Evolutionary conservation across 2,113 vertebrate species (phyloP), one percentile per base, ranked within the genome.

Genomic region (Strix aluco): DNA sequence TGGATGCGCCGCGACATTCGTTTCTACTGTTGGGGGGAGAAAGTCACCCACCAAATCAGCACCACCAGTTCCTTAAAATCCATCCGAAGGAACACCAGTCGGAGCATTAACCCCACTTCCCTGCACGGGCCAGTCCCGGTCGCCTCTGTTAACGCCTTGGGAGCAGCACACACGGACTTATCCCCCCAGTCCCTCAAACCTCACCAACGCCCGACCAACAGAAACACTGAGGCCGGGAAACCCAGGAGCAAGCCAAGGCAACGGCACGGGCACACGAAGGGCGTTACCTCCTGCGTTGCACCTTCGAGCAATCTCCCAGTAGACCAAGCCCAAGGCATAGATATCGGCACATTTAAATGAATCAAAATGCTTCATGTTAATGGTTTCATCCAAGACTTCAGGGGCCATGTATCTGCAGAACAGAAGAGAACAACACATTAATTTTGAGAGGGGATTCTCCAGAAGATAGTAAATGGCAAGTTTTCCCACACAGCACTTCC

Each of bases 331-430:
- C 70, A 99, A 96, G 42, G 99, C 99, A 2, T 99, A 99, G 91
- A 99, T 99, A 94, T 99, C 99, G 0, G 99, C 99, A 94, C 99
- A 99, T 94, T 99, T 99, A 95, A 99, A 99, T 8, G 99, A 99
- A 89, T 99, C 99, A 79, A 99, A 99, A 97, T 99, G 99, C 95
- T 99, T 99, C 99, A 99, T 99, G 97, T 99, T 99, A 96, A 99
- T 99, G 66, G 98, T 99, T 97, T 99, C 99, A 32, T 99, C 99
- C 96, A 99, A 96, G 10, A 99, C 99, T 92, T 99, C 99, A 27
- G 99, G 99, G 74, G 99, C 99, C 99, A 99, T 99, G 92, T 99
- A 99, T 71, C 99, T 99, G 97, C 46, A 88, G 36, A 84, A 86
- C 61, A 85, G 75, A 54, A 91, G 86, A 80, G 80, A 63, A 59